Conservation (phyloP, 2,113 vertebrate genomes). For the Rhinichthys klamathensis region DNA sequence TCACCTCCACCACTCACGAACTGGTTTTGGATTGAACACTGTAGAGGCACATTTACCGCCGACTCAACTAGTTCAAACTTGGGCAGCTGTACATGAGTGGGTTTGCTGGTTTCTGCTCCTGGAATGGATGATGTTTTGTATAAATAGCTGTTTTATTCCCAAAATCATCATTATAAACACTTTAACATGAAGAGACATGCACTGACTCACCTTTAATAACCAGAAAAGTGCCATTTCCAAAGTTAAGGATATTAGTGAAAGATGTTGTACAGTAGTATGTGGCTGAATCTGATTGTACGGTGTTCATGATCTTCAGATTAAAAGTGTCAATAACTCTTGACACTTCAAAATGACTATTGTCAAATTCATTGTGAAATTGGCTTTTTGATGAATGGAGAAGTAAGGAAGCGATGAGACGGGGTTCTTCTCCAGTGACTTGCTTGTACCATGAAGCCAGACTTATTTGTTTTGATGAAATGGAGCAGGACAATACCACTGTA, state of each 20-base stretch:
- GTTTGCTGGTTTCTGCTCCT: neutral
- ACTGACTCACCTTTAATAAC: constrained; percentile 12
- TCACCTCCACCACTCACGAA: constrained; percentile 28
- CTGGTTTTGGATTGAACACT: constrained; percentile 48
- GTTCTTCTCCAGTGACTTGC: constrained; percentile 14
- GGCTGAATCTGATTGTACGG: neutral
- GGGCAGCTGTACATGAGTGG: neutral
- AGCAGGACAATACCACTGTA: neutral
- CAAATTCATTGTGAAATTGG: neutral
- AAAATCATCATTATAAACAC: neutral
- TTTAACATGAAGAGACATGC: neutral
- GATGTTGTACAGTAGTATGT: neutral
- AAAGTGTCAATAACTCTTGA: neutral
- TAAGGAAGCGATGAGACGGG: neutral
- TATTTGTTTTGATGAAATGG: neutral
- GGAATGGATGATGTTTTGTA: neutral
- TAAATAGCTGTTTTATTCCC: neutral
- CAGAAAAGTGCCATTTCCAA: constrained; percentile 24
- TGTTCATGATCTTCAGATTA: neutral
- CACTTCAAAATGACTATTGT: neutral
- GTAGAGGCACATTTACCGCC: constrained; percentile 36
- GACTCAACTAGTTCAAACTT: neutral
- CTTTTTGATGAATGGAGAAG: neutral
- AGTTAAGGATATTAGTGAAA: neutral
- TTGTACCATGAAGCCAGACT: neutral